These are phyloP conservation scores for Labeo rohita DNA, from an alignment of 2,113 vertebrate genomes.

Conservation along the genomic window DNA sequence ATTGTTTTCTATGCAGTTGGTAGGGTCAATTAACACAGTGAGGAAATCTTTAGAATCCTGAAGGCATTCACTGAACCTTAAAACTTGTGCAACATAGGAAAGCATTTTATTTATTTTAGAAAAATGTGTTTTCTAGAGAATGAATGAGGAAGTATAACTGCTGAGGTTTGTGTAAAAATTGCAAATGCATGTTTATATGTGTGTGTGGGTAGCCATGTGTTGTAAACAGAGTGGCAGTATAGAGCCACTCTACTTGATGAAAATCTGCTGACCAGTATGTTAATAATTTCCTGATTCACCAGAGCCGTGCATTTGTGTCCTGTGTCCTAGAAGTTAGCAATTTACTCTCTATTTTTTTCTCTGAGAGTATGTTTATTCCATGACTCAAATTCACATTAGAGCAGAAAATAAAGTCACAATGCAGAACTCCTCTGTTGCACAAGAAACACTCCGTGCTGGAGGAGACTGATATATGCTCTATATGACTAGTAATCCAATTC, in stretches of 20 bases:
- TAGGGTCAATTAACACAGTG: neutral
- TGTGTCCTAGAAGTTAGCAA: neutral
- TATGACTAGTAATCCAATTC: too few species aligned
- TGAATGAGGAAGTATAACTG: neutral
- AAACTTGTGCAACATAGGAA: neutral
- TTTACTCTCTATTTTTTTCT: neutral
- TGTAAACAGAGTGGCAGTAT: neutral
- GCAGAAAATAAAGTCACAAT: too few species aligned
- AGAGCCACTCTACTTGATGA: neutral
- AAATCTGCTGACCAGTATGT: neutral
- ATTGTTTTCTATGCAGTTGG: neutral
- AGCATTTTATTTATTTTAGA: neutral
- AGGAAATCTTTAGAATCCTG: neutral
- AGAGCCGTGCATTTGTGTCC: neutral
- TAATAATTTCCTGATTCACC: neutral
- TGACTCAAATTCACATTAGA: too few species aligned
- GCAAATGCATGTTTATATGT: neutral
- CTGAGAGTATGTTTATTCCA: neutral
- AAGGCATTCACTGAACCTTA: neutral
- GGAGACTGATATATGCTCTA: too few species aligned
- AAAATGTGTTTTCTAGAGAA: neutral
- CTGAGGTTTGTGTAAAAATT: constrained; percentile 9
- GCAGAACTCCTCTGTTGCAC: too few species aligned
- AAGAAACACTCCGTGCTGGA: too few species aligned
- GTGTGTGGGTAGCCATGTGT: neutral